phyloP scores from a whole-genome alignment of 2,888 invertebrate species.

The Mimumesa dahlbomi region DNA sequence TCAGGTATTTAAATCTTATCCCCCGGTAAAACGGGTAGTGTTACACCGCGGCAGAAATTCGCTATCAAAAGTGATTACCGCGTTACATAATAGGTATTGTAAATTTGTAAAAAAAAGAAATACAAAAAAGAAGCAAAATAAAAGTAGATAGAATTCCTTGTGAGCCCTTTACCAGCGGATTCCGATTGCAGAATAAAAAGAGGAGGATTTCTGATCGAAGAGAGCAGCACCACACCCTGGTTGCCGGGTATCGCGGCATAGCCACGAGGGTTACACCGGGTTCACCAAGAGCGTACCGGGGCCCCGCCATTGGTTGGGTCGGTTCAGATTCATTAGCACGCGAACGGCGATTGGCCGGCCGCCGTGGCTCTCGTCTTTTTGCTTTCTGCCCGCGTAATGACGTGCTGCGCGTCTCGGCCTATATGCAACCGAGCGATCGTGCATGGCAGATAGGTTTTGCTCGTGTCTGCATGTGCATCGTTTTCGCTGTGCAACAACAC shows the following conservation, averaged over 20 bases:
- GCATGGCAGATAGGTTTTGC: conserved; percentile 74
- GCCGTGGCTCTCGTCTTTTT: conserved; percentile 69
- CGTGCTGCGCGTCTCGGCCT: conserved; percentile 70
- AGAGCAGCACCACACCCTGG: conserved; percentile 63
- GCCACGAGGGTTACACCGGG: conserved; percentile 66
- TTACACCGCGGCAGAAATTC: too few relatives aligned
- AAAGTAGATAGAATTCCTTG: background rate
- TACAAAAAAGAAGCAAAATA: background rate
- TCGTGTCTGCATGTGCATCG: conserved; percentile 63
- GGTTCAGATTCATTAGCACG: conserved; percentile 77
- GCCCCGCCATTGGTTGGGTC: conserved; percentile 70
- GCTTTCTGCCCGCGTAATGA: conserved; percentile 73
- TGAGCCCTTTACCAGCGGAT: conserved; percentile 20
- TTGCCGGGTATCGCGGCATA: conserved; percentile 54
- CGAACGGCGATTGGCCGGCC: conserved; percentile 70
- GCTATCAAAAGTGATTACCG: background rate
- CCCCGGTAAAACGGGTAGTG: too few relatives aligned
- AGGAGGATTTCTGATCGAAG: conserved; percentile 55
- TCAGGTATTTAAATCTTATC: too few relatives aligned
- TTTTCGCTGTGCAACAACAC: conserved; percentile 31
- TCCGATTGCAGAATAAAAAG: conserved; percentile 45
- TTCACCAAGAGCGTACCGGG: conserved; percentile 54
- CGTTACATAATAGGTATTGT: conserved; percentile 45
- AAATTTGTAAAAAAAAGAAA: conserved; percentile 21
- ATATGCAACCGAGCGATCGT: conserved; percentile 74